These are phyloP conservation scores for Pygmarrhopalites habei DNA, from an alignment of 1,140 invertebrate genomes.

Conservation along the genomic window DNA sequence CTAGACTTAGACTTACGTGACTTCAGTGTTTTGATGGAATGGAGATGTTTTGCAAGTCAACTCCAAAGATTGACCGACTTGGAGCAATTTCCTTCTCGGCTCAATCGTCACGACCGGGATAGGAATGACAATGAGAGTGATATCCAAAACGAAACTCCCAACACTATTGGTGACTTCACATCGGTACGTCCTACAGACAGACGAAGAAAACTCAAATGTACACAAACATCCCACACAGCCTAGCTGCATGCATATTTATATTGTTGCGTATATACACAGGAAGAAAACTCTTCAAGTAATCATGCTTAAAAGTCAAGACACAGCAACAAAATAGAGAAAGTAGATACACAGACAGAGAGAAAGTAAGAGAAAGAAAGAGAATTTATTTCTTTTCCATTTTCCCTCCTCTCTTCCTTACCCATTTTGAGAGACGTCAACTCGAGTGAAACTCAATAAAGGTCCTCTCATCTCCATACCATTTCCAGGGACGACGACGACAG, in stretches of 20 bases:
- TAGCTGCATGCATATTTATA: no score
- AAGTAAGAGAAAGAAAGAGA: no score
- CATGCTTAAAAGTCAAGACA: no score
- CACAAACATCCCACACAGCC: no score
- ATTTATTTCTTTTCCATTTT: no score
- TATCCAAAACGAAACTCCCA: slow-evolving; percentile 53
- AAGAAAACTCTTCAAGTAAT: no score
- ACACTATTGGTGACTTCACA: slow-evolving; percentile 55
- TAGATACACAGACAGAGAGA: no score
- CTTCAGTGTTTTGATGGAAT: neutral
- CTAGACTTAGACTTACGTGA: slow-evolving; percentile 8
- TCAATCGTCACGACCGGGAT: slow-evolving; percentile 50
- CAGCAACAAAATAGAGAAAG: no score
- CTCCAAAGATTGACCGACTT: slow-evolving; percentile 51
- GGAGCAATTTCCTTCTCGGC: slow-evolving; percentile 50
- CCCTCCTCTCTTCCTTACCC: no score
- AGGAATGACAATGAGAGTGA: slow-evolving; percentile 49
- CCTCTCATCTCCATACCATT: slow-evolving; percentile 21
- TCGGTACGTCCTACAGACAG: slow-evolving; percentile 46
- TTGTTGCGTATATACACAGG: no score
- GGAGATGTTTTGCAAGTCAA: slow-evolving; percentile 46
- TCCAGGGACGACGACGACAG: slow-evolving; percentile 18
- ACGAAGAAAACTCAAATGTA: no score
- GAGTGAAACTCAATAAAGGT: slow-evolving; percentile 23
- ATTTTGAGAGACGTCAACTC: slow-evolving; percentile 36